Evolutionary conservation across 2,113 vertebrate species (phyloP), one percentile per base, ranked within the genome.

Genomic region (Sphyrna mokarran): DNA sequence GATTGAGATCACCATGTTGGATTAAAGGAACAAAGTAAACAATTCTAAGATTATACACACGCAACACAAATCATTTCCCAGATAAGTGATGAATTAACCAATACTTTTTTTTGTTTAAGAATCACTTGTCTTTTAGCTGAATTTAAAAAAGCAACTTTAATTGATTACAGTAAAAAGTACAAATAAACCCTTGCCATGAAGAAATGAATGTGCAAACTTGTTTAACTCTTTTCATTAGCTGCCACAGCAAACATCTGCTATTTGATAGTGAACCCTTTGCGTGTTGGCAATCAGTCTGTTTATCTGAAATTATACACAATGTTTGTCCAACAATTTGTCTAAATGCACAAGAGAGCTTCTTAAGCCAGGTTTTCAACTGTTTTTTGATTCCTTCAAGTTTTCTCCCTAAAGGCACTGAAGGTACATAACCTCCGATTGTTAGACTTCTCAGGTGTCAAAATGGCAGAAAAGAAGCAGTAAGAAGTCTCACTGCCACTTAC

Each of bases 21-120:
- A 93, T 66, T 68, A 93, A 93, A 63, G 37, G 16, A 37, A 66
- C 63, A 93, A 68, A n/a, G 61, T 93, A 20, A 63, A 37, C 89
- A 93, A 37, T 37, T 93, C 61, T 66, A 66, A 93, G 89, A 93
- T 93, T 93, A 93, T 93, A 93, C 22, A 93, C 89, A 93, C 16
- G 61, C 22, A 93, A n/a, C n/a, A 22, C 37, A 66, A 93, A 66
- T 93, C 4, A 68, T 93, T 66, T 93, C 33, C n/a, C 58, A 93
- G 61, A 68, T 66, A 61, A 68, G n/a, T 66, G 61, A 93, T 93
- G 6, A n/a, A 93, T 93, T 93, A 93, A 37, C 89, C 63, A 61
- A 68, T 93, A 66, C 89, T 37, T 66, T 20, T 66, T 66, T 93
- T 10, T 66, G 63, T 93, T 22, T 37, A 7, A n/a, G 63, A 66